Conservation (phyloP, 2,888 invertebrate genomes). For the Pherbina coryleti region DNA sequence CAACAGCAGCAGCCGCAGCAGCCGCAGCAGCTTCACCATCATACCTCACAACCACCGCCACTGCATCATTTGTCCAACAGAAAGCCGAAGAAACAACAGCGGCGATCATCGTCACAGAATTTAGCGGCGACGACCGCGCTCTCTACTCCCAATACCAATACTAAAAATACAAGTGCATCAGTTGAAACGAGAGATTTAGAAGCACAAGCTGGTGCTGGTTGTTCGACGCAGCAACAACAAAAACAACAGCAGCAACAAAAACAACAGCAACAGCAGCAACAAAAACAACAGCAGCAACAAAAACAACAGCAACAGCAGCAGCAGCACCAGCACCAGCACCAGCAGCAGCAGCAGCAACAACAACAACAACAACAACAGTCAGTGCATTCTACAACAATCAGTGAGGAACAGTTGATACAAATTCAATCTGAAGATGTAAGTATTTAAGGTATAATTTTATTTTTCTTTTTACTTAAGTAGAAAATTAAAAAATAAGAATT, state of each 20-base stretch:
- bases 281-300: conserved; percentile 43
- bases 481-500: background rate
- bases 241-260: conserved; percentile 38
- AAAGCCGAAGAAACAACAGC: conserved; percentile 27
- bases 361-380: conserved; percentile 39
- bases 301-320: conserved; percentile 40
- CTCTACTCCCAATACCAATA: too few relatives aligned
- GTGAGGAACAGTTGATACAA: conserved; percentile 33
- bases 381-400: conserved; percentile 31
- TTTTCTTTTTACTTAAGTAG: background rate
- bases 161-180: too few relatives aligned
- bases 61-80: conserved; percentile 41
- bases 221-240: conserved; percentile 38
- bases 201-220: conserved; percentile 17
- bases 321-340: conserved; percentile 36
- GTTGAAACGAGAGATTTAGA: background rate
- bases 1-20: conserved; percentile 35
- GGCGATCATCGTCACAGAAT: background rate
- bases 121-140: conserved; percentile 17
- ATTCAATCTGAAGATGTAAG: conserved; percentile 26
- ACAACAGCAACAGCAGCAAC: conserved; percentile 39
- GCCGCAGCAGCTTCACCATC: background rate
- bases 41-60: conserved; percentile 35
- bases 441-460: background rate
- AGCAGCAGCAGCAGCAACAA: conserved; percentile 37